Percentiles rank a stretch among this genome's conserved stretches.
phyloP scores from a whole-genome alignment of 2,888 invertebrate species.

The Eledona agricola region DNA sequence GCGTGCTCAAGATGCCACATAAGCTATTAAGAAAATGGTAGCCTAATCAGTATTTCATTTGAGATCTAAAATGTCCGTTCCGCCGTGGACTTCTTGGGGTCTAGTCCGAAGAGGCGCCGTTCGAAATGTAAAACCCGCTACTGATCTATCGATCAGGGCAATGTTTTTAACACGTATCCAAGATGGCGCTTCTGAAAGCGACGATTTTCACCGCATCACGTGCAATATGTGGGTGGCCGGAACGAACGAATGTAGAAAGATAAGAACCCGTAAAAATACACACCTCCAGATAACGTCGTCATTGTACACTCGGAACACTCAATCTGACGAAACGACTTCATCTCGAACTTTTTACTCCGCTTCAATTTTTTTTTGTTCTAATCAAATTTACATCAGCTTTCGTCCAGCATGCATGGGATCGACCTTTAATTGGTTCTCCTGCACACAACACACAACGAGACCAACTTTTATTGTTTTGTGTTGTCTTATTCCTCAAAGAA shows the following conservation, averaged over 20 bases:
- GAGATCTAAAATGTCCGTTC: too few species aligned
- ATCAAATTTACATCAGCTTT: background rate
- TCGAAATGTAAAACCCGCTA: too few species aligned
- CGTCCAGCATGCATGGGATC: background rate
- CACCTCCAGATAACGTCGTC: slow-evolving; percentile 30
- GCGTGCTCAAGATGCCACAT: slow-evolving; percentile 31
- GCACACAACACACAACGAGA: background rate
- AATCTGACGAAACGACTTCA: slow-evolving; percentile 21
- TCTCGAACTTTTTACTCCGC: slow-evolving; percentile 14
- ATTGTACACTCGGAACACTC: slow-evolving; percentile 22
- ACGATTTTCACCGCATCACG: slow-evolving; percentile 30
- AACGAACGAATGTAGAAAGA: slow-evolving; percentile 33
- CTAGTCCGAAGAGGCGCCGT: too few species aligned
- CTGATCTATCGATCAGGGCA: slow-evolving; percentile 24
- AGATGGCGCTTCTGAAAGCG: slow-evolving; percentile 20
- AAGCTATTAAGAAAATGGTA: slow-evolving; percentile 27
- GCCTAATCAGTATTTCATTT: slow-evolving; percentile 16
- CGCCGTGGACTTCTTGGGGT: slow-evolving; percentile 2
- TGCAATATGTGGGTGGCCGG: slow-evolving; percentile 37
- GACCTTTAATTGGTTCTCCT: background rate
- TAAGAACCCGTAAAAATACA: slow-evolving; percentile 39
- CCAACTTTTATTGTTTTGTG: slow-evolving; percentile 2
- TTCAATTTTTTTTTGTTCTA: slow-evolving; percentile 1
- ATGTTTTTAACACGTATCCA: slow-evolving; percentile 20
- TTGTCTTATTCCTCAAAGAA: slow-evolving; percentile 3